These are phyloP conservation scores for Ctenoplectra terminalis DNA, from an alignment of 1,140 invertebrate genomes.

Conservation along the genomic window DNA sequence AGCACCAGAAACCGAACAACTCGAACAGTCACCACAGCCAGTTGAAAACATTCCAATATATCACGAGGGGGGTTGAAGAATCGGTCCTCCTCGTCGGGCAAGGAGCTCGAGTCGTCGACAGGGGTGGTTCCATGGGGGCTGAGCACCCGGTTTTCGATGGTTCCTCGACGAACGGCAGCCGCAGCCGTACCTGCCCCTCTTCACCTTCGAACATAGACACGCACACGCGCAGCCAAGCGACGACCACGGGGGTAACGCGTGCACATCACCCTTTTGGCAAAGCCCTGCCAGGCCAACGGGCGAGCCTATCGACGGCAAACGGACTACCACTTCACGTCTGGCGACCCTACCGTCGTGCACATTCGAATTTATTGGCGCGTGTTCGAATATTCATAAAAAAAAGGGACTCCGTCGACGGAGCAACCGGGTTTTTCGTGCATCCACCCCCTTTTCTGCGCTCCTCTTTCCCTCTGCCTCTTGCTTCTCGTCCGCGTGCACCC, in stretches of 20 bases:
- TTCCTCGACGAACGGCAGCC: conserved; percentile 49
- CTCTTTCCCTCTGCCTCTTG: not conserved
- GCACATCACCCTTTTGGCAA: conserved; percentile 57
- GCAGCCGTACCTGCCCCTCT: conserved; percentile 54
- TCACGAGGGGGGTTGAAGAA: conserved; percentile 51
- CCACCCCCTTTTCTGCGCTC: not conserved
- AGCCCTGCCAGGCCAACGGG: conserved; percentile 62
- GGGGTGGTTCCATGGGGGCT: conserved; percentile 32
- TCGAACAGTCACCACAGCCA: not conserved
- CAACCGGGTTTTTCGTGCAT: conserved; percentile 47
- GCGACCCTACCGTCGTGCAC: conserved; percentile 79
- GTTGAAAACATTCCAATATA: conserved; percentile 68
- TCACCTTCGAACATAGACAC: conserved; percentile 20
- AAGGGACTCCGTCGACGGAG: conserved; percentile 61
- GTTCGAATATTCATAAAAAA: conserved; percentile 81
- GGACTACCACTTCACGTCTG: conserved; percentile 79
- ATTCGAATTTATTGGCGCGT: conserved; percentile 83
- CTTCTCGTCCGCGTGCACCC: conserved; percentile 3
- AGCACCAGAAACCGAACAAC: not conserved
- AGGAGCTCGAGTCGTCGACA: conserved; percentile 63
- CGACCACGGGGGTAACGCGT: conserved; percentile 34
- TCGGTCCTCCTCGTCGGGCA: conserved; percentile 50
- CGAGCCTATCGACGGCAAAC: conserved; percentile 72
- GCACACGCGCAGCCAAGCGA: conserved; percentile 19
- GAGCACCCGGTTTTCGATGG: conserved; percentile 52